A percentile compares a stretch with the other conserved stretches of the same genome.
phyloP scores from a whole-genome alignment of 2,797 vertebrate genomes.

The Iguana delicatissima region DNA sequence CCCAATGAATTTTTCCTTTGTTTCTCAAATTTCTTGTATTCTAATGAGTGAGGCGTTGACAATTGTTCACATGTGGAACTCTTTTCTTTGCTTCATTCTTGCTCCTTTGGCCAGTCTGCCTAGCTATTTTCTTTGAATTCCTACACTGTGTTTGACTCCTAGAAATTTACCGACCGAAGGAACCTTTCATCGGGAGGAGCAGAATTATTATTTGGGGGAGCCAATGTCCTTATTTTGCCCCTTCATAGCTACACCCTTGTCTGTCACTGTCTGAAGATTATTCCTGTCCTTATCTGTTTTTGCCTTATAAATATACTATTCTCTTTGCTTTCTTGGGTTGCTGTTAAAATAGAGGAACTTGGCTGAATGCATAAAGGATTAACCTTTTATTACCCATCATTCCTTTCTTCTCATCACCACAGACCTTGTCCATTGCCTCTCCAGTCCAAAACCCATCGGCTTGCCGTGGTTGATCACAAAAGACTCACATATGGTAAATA shows the following conservation, averaged over 20 bases:
- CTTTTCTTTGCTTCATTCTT: too few relatives aligned
- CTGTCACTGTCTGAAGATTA: background rate
- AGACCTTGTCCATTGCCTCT: constrained; percentile 50
- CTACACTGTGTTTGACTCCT: too few relatives aligned
- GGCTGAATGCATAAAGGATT: constrained; percentile 61
- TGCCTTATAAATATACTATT: constrained; percentile 37
- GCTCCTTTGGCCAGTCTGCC: too few relatives aligned
- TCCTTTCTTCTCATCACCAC: constrained; percentile 58
- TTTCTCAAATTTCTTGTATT: too few relatives aligned
- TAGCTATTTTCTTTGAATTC: too few relatives aligned
- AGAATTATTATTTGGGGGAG: too few relatives aligned
- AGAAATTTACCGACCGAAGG: too few relatives aligned
- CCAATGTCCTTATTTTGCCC: too few relatives aligned
- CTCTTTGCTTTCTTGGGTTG: constrained; percentile 58
- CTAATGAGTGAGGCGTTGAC: too few relatives aligned
- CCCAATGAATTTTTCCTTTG: too few relatives aligned
- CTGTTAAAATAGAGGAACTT: constrained; percentile 49
- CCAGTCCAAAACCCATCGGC: constrained; percentile 62
- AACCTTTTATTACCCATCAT: constrained; percentile 61
- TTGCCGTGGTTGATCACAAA: constrained; percentile 71
- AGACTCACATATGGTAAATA: constrained; percentile 75
- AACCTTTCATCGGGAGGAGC: too few relatives aligned
- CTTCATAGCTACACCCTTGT: background rate
- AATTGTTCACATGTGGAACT: too few relatives aligned
- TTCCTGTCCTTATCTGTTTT: constrained; percentile 39